These are phyloP conservation scores for Pluvianellus socialis DNA, from an alignment of 2,113 vertebrate species.

Conservation along the genomic window DNA sequence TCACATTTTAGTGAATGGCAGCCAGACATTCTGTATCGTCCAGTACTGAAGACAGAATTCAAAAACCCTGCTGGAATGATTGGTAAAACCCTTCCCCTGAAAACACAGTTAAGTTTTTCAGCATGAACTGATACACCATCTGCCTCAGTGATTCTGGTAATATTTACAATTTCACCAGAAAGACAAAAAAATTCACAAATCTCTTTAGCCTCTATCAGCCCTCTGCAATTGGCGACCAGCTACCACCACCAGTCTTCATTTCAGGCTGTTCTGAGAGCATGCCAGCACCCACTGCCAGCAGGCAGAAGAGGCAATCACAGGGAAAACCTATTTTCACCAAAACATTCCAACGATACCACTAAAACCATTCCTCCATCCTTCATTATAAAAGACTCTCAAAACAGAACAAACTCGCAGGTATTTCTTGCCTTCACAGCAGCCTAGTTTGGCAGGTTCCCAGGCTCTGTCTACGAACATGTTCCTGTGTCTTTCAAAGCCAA, in stretches of 20 bases:
- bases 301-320: background rate
- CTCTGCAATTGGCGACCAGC: background rate
- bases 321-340: background rate
- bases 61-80: background rate
- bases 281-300: background rate
- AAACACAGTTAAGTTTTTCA: background rate
- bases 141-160: background rate
- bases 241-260: background rate
- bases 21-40: background rate
- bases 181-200: background rate
- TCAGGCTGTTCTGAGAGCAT: background rate
- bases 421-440: background rate
- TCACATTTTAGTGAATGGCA: background rate
- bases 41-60: background rate
- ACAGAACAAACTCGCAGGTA: background rate
- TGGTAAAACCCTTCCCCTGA: background rate
- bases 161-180: background rate
- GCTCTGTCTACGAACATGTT: background rate
- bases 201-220: background rate
- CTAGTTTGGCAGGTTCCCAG: background rate
- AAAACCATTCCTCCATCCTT: background rate
- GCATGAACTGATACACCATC: background rate
- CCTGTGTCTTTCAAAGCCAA: background rate
- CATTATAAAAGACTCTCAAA: background rate
- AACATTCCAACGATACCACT: accelerated